These are phyloP conservation scores for Sepioteuthis lessoniana DNA, from an alignment of 2,888 invertebrate genomes.

Conservation along the genomic window DNA sequence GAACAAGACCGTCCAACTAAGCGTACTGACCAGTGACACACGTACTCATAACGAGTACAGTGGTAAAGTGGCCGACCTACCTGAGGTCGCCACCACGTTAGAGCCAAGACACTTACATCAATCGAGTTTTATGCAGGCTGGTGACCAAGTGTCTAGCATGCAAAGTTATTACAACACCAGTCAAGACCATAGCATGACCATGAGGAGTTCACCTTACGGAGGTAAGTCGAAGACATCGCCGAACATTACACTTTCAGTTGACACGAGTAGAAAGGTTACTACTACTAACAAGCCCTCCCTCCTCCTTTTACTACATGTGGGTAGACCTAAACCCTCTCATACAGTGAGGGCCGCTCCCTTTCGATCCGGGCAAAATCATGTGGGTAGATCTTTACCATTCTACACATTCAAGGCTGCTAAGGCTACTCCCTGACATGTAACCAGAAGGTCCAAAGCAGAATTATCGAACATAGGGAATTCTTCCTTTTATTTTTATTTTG, in stretches of 20 bases:
- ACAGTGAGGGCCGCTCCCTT: conserved; percentile 23
- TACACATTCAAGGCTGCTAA: neutral
- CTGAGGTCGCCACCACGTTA: conserved; percentile 35
- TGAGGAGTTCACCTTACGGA: conserved; percentile 19
- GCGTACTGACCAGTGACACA: conserved; percentile 17
- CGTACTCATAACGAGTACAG: neutral
- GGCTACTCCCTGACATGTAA: neutral
- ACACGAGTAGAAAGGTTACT: neutral
- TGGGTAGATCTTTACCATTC: neutral
- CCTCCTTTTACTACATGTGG: conserved; percentile 7
- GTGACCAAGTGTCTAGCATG: neutral
- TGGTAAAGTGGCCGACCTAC: neutral
- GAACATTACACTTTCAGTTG: neutral
- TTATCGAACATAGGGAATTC: neutral
- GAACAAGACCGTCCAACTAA: neutral
- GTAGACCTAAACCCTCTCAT: neutral
- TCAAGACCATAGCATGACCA: neutral
- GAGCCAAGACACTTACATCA: neutral
- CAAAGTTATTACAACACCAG: neutral
- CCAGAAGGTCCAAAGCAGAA: neutral
- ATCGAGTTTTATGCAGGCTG: neutral
- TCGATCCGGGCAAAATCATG: neutral
- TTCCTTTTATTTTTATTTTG: neutral
- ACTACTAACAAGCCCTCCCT: neutral
- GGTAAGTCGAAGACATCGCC: conserved; percentile 35